Evolutionary conservation across 2,113 vertebrate species (phyloP).

Genomic region (Alectura lathami): DNA sequence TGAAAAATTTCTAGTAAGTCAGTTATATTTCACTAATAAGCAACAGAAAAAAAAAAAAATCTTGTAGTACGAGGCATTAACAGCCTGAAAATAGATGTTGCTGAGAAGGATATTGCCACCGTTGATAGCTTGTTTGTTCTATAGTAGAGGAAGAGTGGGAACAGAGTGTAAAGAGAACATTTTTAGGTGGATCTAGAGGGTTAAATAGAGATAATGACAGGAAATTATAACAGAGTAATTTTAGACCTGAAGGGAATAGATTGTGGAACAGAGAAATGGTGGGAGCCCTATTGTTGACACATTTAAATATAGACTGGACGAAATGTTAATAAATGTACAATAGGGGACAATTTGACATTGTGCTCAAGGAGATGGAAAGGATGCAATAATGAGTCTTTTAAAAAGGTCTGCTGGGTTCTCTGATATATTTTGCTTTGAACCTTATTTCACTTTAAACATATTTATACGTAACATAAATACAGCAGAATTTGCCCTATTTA

Average conservation of each 20-base stretch:
- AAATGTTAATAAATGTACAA: conserved; percentile 58
- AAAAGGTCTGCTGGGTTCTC: background rate
- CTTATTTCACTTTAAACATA: background rate
- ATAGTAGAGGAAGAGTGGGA: background rate
- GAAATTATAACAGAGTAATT: conserved; percentile 12
- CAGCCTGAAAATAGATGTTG: background rate
- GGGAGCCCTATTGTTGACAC: conserved; percentile 34
- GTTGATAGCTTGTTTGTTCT: background rate
- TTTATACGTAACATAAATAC: background rate
- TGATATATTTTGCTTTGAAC: background rate
- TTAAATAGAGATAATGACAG: background rate
- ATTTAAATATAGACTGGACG: conserved; percentile 59
- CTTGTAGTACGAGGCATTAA: background rate
- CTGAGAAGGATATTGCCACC: background rate
- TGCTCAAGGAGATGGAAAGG: conserved; percentile 21
- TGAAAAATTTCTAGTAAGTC: background rate
- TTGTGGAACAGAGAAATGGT: background rate
- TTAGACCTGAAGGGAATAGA: conserved; percentile 18
- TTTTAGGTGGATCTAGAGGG: background rate
- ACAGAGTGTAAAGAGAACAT: background rate
- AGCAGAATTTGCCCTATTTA: background rate
- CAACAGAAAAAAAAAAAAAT: background rate
- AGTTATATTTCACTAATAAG: background rate
- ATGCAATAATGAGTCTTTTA: background rate
- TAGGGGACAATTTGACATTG: conserved; percentile 46